Evolutionary conservation across 2,797 vertebrate species (phyloP).

Genomic region (Delichon dasypus): DNA sequence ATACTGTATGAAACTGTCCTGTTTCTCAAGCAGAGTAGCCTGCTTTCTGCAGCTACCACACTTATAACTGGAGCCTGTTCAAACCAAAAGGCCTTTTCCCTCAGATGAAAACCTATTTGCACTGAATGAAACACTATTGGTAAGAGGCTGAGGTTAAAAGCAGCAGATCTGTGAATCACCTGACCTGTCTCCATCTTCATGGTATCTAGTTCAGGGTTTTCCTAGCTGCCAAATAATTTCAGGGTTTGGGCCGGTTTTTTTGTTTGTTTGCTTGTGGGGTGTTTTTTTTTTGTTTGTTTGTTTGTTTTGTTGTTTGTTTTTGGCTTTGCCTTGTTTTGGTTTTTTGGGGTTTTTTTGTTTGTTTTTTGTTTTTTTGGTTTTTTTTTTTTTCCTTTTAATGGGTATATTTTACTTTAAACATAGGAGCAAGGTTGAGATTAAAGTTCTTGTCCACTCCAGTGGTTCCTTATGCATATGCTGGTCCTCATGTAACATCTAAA

Average conservation of each 20-base stretch:
- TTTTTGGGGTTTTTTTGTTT: not conserved
- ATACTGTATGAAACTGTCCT: not conserved
- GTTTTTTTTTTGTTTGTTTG: not conserved
- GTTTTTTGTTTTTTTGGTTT: not conserved
- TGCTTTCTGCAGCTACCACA: not conserved
- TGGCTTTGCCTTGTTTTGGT: no score
- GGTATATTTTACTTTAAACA: not conserved
- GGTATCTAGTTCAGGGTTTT: not conserved
- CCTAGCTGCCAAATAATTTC: not conserved
- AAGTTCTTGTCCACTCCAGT: not conserved
- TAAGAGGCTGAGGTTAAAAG: not conserved
- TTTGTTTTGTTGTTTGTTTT: no score
- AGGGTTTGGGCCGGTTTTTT: fast-evolving
- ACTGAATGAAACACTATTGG: not conserved
- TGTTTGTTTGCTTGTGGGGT: no score
- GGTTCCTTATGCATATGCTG: not conserved
- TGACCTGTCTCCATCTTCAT: fast-evolving
- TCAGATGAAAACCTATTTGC: not conserved
- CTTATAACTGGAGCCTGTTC: not conserved
- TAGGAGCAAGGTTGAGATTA: not conserved
- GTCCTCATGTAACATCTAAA: not conserved
- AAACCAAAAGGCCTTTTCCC: not conserved
- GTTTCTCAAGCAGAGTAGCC: not conserved
- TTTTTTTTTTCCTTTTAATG: not conserved
- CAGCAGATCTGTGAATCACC: not conserved